Conservation (phyloP, 2,113 vertebrate genomes). For the Hippocampus barbouri region DNA sequence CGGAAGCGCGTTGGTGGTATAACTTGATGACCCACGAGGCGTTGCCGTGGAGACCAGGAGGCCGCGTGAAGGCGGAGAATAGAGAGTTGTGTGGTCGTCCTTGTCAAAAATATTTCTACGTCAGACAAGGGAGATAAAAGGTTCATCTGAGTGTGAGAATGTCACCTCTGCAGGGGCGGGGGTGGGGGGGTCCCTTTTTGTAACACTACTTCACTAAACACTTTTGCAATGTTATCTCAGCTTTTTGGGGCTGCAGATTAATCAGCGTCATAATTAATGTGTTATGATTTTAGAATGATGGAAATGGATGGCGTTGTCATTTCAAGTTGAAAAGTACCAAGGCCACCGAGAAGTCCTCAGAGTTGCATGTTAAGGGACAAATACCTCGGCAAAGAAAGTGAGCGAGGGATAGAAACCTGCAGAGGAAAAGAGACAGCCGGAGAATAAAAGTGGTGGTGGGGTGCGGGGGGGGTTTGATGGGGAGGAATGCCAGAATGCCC, state of each 20-base stretch:
- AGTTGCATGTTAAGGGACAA: conserved; percentile 4
- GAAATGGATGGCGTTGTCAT: not conserved
- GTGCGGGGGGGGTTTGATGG: conserved; percentile 50
- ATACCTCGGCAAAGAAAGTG: conserved; percentile 17
- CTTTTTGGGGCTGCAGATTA: not conserved
- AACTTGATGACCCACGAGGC: conserved; percentile 42
- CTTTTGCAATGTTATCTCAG: not conserved
- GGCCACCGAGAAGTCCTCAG: conserved; percentile 1
- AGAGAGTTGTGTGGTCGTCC: conserved; percentile 54
- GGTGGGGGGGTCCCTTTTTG: conserved; percentile 7
- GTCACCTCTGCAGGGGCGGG: not conserved
- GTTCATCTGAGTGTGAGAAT: conserved; percentile 38
- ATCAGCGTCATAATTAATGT: not conserved
- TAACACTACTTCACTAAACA: conserved; percentile 3
- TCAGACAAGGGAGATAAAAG: conserved; percentile 38
- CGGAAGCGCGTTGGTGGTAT: conserved; percentile 51
- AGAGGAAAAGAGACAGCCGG: conserved; percentile 58
- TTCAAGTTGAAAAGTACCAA: not conserved
- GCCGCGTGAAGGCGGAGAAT: conserved; percentile 23
- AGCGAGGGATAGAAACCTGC: conserved; percentile 48
- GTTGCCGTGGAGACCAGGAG: conserved; percentile 50
- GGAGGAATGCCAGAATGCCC: conserved; percentile 87
- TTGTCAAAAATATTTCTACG: conserved; percentile 48
- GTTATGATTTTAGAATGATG: not conserved
- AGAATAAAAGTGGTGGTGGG: conserved; percentile 39